Evolutionary conservation across 2,888 invertebrate genomes (phyloP), one percentile per base, ranked within the genome.

Genomic region (Lepidonotus clava): DNA sequence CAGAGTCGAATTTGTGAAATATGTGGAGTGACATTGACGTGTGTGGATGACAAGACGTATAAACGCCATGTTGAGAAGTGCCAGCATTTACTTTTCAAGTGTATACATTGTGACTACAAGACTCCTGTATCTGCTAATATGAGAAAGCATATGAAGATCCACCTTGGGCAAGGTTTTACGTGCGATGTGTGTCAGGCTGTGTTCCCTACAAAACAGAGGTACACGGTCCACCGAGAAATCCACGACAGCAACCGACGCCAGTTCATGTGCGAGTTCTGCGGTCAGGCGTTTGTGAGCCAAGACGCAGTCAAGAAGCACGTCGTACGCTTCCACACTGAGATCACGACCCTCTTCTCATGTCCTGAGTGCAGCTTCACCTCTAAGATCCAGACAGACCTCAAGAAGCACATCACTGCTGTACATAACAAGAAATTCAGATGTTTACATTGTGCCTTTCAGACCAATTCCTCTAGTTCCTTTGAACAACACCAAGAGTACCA

Each of bases 41-140:
- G 46, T 8, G 84, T 87, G 0, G 89, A 89, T 32, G 84, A 86
- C 4, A 87, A 88, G 80, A 87, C 87, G 0, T 88, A 87, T 40
- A 34, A 36, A 4, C 32, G 89, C 24, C 89, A 89, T 51, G 61
- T 88, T 18, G 89, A 89, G 53, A 89, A 88, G 66, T 89, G 89
- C 53, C 76, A 85, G 40, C 76, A 88, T n/a, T 46, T 87, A 5
- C 66, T 38, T 21, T 53, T 67, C 24, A n/a, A 61, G 14, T 89
- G 89, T 77, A 51, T 38, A 24, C 66, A 85, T 36, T 89, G 89
- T 41, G 56, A 83, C 14, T 89, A 89, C 86, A 87, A 71, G 18
- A 87, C 89, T 0, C 84, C 66, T 0, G 87, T 89, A 4, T 61
- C 67, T 0, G 46, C 61, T 4, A 89, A 89, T 38, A 66, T 87